Evolutionary conservation across 2,888 invertebrate species (phyloP).

Genomic region (Drosophila algonquin): DNA sequence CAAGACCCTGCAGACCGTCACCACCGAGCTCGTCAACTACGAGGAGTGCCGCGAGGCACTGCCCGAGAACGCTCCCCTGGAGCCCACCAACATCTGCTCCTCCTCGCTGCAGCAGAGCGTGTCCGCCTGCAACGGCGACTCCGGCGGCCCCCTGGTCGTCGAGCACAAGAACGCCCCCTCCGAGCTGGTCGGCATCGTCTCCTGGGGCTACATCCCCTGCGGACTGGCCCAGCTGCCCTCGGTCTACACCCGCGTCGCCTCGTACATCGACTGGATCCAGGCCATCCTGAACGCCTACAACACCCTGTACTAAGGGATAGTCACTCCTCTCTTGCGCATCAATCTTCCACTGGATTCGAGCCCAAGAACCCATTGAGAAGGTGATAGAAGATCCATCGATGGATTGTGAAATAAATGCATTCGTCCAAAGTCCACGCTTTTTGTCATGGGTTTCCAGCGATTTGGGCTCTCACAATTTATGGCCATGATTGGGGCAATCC

Average conservation of each 20-base stretch:
- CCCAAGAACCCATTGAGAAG: not conserved
- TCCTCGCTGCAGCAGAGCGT: constrained; percentile 82
- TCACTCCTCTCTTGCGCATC: not conserved
- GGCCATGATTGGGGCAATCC: constrained; percentile 10
- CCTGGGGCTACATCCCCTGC: constrained; percentile 85
- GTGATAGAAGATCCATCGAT: constrained; percentile 7
- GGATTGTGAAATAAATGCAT: constrained; percentile 40
- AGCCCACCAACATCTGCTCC: constrained; percentile 84
- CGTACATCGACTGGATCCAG: constrained; percentile 83
- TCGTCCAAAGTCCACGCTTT: constrained; percentile 5
- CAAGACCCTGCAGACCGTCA: constrained; percentile 76
- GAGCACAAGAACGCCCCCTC: constrained; percentile 50
- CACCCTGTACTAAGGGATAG: constrained; percentile 53
- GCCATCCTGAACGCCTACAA: constrained; percentile 72
- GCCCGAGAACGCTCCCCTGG: constrained; percentile 75
- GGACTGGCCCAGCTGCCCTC: constrained; percentile 83
- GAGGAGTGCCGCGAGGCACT: constrained; percentile 62
- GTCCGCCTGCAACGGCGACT: constrained; percentile 84
- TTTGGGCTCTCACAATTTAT: too few species aligned
- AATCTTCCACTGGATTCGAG: not conserved
- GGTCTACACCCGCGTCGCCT: constrained; percentile 84
- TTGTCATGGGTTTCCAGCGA: constrained; percentile 2
- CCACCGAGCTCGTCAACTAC: constrained; percentile 74
- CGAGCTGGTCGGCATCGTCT: constrained; percentile 84
- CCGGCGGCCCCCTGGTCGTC: constrained; percentile 81